A percentile compares a stretch with the other conserved stretches of the same genome.
Conservation (phyloP, 2,888 invertebrate genomes). For the Drosophila barbarae region DNA sequence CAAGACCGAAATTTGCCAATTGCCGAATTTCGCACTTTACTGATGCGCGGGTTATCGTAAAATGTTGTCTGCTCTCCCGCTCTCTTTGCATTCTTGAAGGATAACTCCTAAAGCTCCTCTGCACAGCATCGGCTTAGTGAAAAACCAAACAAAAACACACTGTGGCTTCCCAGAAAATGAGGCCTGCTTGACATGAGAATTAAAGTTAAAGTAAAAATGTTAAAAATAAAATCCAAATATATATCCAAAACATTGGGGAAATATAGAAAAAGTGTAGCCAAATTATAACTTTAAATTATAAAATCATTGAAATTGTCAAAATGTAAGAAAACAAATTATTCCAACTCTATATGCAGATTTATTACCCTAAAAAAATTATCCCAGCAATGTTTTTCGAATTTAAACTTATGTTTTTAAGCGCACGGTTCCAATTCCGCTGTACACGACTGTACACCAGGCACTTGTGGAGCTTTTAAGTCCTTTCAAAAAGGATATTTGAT, state of each 20-base stretch:
- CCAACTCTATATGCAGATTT: too few relatives aligned
- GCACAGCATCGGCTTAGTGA: neutral
- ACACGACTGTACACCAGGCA: neutral
- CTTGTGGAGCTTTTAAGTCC: constrained; percentile 3
- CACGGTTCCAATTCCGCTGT: neutral
- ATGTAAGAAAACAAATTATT: too few relatives aligned
- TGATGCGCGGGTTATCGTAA: constrained; percentile 1
- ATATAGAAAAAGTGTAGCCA: too few relatives aligned
- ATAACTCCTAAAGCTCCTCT: neutral
- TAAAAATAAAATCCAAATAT: too few relatives aligned
- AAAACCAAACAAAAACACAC: constrained; percentile 1
- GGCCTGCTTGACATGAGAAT: too few relatives aligned
- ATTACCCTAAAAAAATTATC: too few relatives aligned
- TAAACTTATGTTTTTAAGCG: neutral
- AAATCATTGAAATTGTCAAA: too few relatives aligned
- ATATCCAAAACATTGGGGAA: too few relatives aligned
- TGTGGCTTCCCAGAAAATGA: neutral
- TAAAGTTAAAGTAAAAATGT: too few relatives aligned
- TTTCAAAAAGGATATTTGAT: neutral
- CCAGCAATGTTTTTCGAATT: too few relatives aligned
- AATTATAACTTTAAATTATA: too few relatives aligned
- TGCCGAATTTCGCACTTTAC: neutral
- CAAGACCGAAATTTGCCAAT: constrained; percentile 2
- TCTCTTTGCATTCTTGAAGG: neutral
- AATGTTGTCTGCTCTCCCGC: constrained; percentile 1